Evolutionary conservation across 30 jellyfish, hydroid and myxozoan genomes (phyloP).

Genomic region (Turritopsis dohrnii): DNA sequence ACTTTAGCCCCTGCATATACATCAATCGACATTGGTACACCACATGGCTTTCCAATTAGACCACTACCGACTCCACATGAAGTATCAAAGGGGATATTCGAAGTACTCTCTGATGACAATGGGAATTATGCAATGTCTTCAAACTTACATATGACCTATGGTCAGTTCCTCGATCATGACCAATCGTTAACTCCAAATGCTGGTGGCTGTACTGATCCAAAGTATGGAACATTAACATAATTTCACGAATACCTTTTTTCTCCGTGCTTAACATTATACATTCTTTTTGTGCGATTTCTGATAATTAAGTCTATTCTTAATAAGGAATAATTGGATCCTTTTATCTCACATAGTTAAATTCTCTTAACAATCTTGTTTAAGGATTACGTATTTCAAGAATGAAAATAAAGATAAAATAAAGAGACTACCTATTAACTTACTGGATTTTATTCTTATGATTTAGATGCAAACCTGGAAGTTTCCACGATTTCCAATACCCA

Average conservation of each 20-base stretch:
- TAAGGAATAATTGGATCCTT: too few species aligned
- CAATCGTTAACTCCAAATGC: background rate
- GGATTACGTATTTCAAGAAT: too few species aligned
- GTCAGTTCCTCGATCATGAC: conserved; percentile 1
- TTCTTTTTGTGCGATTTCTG: background rate
- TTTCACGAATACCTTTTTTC: background rate
- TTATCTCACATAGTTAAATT: too few species aligned
- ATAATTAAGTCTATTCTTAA: background rate
- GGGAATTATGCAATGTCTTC: background rate
- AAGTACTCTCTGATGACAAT: background rate
- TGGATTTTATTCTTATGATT: background rate
- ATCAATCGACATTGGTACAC: background rate
- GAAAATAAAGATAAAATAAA: too few species aligned
- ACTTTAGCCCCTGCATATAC: background rate
- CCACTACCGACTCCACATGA: conserved; percentile 2
- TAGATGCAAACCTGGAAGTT: background rate
- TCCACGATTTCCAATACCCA: conserved; percentile 54
- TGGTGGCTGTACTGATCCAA: background rate
- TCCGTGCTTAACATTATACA: background rate
- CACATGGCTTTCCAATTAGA: background rate
- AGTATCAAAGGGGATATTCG: background rate
- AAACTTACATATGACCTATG: conserved; percentile 8
- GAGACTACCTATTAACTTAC: background rate
- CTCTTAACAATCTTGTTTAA: too few species aligned
- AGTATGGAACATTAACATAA: background rate